Evolutionary conservation across 2,888 invertebrate species (phyloP), one percentile per base, ranked within the genome.

Genomic region (Ophion slaviceki): DNA sequence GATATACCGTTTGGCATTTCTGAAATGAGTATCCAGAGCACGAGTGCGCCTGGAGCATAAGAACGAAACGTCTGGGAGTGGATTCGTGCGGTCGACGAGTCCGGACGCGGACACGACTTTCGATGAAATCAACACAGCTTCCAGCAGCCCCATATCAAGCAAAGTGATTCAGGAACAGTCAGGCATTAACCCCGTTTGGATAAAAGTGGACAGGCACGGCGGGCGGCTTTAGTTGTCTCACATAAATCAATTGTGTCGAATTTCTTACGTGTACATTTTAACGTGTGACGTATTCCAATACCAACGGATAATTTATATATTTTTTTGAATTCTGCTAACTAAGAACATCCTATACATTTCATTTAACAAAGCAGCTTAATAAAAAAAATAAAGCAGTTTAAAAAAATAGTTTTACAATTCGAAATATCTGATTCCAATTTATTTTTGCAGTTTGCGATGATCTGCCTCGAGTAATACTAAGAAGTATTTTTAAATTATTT

Each of bases 221-320:
- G 70, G 75, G 80, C 75, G 66, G 74, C 70, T 80, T 59, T 87
- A 87, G 83, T 84, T 89, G 90, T 88, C 88, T 74, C 86, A 86
- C 86, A 88, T 89, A 90, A 91, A 90, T 90, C 89, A 89, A 89
- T 90, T 89, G 88, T 87, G 64, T 80, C 28, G 36, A 53, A 70
- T 24, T 80, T 45, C 24, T 17, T 59, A 20, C 20, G 32, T 2
- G 8, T 70, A 61, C 61, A 20, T 3, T 61, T 24, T 1, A 17
- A 61, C 10, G 20, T 24, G 11, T 61, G 24, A 61, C 20, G 24
- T 61, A 61, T 61, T 61, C 61, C 61, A 61, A 17, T 53, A 17
- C 3, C 61, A 5, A 8, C 10, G 6, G 24, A 20, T 24, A 2
- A 61, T 24, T 47, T 53, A 2, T 5, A 53, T 5, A 5, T 53